phyloP scores from a whole-genome alignment of 2,888 invertebrate genomes.

The Phorcus lineatus region DNA sequence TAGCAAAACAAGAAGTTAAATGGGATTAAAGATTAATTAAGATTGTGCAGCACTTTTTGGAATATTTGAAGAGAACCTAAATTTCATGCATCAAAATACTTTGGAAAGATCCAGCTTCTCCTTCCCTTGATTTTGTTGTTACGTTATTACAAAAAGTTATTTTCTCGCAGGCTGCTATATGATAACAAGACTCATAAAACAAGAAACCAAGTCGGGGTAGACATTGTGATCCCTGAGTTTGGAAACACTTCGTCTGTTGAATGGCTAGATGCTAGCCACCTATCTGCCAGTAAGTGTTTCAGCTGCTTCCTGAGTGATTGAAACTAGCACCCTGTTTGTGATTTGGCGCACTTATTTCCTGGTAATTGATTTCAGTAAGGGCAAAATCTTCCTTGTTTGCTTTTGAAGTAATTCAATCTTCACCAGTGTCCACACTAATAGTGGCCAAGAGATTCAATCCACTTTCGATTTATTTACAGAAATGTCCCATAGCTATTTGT shows the following conservation, averaged over 20 bases:
- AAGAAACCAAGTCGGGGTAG: conserved; percentile 87
- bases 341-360: too few relatives aligned
- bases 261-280: conserved; percentile 87
- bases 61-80: too few relatives aligned
- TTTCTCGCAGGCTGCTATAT: conserved; percentile 83
- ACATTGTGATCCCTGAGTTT: conserved; percentile 90
- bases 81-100: not conserved
- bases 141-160: not conserved
- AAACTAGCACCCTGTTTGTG: not conserved
- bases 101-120: not conserved
- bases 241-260: conserved; percentile 92
- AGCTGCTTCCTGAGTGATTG: too few relatives aligned
- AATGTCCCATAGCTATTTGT: too few relatives aligned
- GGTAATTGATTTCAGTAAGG: too few relatives aligned
- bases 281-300: not conserved
- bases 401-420: too few relatives aligned
- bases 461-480: too few relatives aligned
- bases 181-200: conserved; percentile 90
- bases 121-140: not conserved
- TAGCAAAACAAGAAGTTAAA: too few relatives aligned
- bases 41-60: not conserved
- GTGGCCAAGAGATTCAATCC: too few relatives aligned
- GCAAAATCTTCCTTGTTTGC: too few relatives aligned
- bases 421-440: too few relatives aligned
- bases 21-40: too few relatives aligned